Evolutionary conservation across 2,888 invertebrate genomes (phyloP), one percentile per base, ranked within the genome.

Genomic region (Boloria euphrosyne): DNA sequence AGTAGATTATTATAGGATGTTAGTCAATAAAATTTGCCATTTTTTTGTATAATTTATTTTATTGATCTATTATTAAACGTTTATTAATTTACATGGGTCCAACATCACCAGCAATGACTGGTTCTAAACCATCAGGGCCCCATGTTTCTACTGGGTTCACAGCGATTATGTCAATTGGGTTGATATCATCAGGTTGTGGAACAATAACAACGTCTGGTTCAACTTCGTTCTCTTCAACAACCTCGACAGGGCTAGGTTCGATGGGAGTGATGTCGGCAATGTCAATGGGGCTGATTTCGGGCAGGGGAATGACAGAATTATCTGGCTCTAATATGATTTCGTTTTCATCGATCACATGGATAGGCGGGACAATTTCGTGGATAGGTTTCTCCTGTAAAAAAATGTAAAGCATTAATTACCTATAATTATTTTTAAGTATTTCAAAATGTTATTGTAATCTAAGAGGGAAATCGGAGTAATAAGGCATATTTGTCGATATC

Each of bases 101-200:
- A n/a, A 61, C 53, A 16, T 62, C 69, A 13, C 13, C 43, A 22
- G 44, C 62, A 27, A 54, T 44, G 17, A 31, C 61, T 18, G 68
- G 68, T 43, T 31, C 46, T 2, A 57, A 46, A 47, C 62, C 62
- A 38, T 38, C 53, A 1, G 62, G 62, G 17, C 62, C 62, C 54
- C 62, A 62, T 14, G 10, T 13, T 13, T 51, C 58, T 44, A 62
- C 38, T 6, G 52, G 54, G 22, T 64, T 62, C 43, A 66, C 62
- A 10, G 68, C 74, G 55, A 75, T 68, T 54, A 74, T 69, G 51
- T 74, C 73, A 27, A 74, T 64, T 52, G 76, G 74, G 61, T 70
- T 66, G 13, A 66, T 49, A 17, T 44, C 57, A 17, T 44, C 57
- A 1, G 55, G 50, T 38, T 13, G 3, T 14, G 55, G 38, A 0